Evolutionary conservation across 2,888 invertebrate genomes (phyloP).

Genomic region (Sesia bembeciformis): DNA sequence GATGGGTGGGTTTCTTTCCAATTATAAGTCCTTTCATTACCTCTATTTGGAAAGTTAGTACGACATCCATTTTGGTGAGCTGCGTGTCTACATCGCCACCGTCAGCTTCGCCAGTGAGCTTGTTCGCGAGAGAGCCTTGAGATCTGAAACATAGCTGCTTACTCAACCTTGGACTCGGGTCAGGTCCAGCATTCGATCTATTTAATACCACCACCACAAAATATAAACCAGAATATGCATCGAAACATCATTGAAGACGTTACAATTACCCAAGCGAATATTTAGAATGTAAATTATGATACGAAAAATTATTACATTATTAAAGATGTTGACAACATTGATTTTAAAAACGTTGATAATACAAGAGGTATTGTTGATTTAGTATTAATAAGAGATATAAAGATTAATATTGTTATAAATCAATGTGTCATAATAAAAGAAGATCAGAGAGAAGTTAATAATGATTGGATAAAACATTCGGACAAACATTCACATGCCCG

Average conservation of each 20-base stretch:
- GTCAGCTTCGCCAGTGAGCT: constrained; percentile 96
- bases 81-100: constrained; percentile 96
- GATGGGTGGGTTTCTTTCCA: no score
- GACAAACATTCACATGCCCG: constrained; percentile 37
- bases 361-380: background rate
- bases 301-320: background rate
- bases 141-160: constrained; percentile 83
- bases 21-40: constrained; percentile 60
- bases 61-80: constrained; percentile 98
- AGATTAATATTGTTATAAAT: no score
- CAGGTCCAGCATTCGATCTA: constrained; percentile 68
- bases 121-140: constrained; percentile 90
- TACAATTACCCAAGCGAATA: background rate
- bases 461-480: constrained; percentile 12
- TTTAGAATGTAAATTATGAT: background rate
- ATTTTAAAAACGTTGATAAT: background rate
- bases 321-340: constrained; percentile 1
- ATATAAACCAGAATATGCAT: background rate
- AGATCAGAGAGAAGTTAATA: no score
- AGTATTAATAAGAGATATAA: background rate
- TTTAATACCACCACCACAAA: constrained; percentile 30
- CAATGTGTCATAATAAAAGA: no score
- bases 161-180: constrained; percentile 75
- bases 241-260: background rate
- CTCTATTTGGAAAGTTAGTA: constrained; percentile 96